Evolutionary conservation across 2,113 vertebrate genomes (phyloP), one percentile per base, ranked within the genome.

Genomic region (Callospermophilus lateralis): DNA sequence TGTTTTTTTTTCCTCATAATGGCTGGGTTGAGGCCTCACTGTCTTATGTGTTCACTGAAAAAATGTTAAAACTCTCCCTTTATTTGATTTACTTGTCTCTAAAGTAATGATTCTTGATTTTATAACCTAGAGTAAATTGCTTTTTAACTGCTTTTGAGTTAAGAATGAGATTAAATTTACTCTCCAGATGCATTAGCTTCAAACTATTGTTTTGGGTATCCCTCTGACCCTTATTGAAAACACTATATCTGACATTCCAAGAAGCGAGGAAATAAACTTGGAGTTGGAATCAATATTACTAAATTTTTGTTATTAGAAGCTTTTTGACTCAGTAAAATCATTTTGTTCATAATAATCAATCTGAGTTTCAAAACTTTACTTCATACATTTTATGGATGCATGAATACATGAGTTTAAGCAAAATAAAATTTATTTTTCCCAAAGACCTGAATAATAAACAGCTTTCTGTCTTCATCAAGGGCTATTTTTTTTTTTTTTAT

Each of bases 71-170:
- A 70, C 20, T 72, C 88, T 22, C 8, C 58, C 13, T 93, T 93
- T 80, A 94, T 20, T 16, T 94, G 32, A 12, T 91, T 91, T 78
- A 48, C 24, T 37, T 85, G n/a, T 34, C 48, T 17, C 16, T n/a
- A 19, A 45, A 90, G 63, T 13, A 87, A 74, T 48, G 42, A 72
- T 39, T 68, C 10, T 84, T 90, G 65, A 73, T 88, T 96, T 70
- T 77, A 89, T 73, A 93, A 65, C 67, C 61, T 48, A 34, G 12
- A 77, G 19, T 8, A 78, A 73, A 95, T 89, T 74, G 70, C n/a
- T 81, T 92, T 78, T 87, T 81, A 94, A 93, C 89, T 93, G 37
- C 37, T 73, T 90, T 96, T 73, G 61, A 87, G 90, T 68, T 63
- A 53, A 93, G 73, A 96, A 24, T 94, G 39, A 79, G 39, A 79